phyloP scores from a whole-genome alignment of 2,888 invertebrate genomes.

The Agapetus fuscipes region DNA sequence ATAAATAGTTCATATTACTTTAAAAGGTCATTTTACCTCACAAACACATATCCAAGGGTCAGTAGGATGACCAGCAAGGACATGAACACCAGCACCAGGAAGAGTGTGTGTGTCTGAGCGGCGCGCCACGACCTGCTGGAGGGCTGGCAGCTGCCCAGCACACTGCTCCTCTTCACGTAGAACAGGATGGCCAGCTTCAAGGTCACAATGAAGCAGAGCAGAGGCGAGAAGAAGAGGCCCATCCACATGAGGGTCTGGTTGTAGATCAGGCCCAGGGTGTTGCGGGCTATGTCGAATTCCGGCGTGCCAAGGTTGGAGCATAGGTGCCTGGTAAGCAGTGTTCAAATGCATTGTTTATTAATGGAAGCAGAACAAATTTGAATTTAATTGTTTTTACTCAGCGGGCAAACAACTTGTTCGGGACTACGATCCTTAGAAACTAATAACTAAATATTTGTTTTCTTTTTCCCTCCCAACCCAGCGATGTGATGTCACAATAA shows the following conservation, averaged over 20 bases:
- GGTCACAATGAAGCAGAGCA: slow-evolving; percentile 53
- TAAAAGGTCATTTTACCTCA: too few relatives aligned
- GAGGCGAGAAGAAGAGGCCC: slow-evolving; percentile 63
- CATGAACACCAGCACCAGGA: slow-evolving; percentile 56
- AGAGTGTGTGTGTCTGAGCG: slow-evolving; percentile 67
- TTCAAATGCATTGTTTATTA: too few relatives aligned
- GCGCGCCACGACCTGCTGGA: slow-evolving; percentile 58
- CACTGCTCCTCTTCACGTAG: slow-evolving; percentile 55
- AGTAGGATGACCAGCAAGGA: slow-evolving; percentile 53
- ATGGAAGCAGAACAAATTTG: too few relatives aligned
- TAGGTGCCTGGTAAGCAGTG: slow-evolving; percentile 21
- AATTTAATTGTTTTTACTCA: too few relatives aligned
- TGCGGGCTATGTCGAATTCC: slow-evolving; percentile 67
- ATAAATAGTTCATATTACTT: too few relatives aligned
- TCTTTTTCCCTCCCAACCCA: too few relatives aligned
- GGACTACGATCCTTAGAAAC: too few relatives aligned
- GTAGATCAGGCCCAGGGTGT: slow-evolving; percentile 68
- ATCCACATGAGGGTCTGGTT: slow-evolving; percentile 72
- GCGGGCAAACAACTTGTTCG: too few relatives aligned
- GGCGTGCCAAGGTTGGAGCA: slow-evolving; percentile 34
- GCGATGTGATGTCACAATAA: too few relatives aligned
- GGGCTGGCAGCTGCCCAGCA: slow-evolving; percentile 56
- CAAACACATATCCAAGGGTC: slow-evolving; percentile 53
- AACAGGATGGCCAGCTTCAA: slow-evolving; percentile 62
- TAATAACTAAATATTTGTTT: too few relatives aligned